phyloP scores from a whole-genome alignment of 2,888 invertebrate genomes.

The Chaetogeoica ovagalla region DNA sequence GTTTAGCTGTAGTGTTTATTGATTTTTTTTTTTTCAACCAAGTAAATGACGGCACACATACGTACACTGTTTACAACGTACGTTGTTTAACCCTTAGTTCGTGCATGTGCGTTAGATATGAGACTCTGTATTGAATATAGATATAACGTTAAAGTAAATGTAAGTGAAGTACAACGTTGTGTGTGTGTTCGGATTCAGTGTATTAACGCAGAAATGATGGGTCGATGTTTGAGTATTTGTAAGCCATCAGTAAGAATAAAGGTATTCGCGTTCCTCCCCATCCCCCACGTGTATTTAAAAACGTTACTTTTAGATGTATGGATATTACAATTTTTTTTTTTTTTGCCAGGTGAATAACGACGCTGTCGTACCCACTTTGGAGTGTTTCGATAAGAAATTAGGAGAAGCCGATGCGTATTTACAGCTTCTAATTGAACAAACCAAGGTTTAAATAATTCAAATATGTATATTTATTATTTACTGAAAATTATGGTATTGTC shows the following conservation, averaged over 20 bases:
- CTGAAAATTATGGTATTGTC: slow-evolving; percentile 5
- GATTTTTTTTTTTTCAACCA: slow-evolving; percentile 33
- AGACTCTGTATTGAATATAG: slow-evolving; percentile 5
- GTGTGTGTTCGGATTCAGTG: background rate
- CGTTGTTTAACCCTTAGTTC: slow-evolving; percentile 9
- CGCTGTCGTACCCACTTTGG: slow-evolving; percentile 62
- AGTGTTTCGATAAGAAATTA: slow-evolving; percentile 74
- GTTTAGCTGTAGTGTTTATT: slow-evolving; percentile 45
- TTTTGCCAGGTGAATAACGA: slow-evolving; percentile 38
- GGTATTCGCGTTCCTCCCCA: background rate
- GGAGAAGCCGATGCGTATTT: slow-evolving; percentile 95
- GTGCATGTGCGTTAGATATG: background rate
- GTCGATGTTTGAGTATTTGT: slow-evolving; percentile 44
- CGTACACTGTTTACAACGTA: slow-evolving; percentile 9
- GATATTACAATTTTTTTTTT: no score
- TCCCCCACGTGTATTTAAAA: background rate
- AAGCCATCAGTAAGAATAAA: slow-evolving; percentile 32
- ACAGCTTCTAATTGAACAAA: slow-evolving; percentile 92
- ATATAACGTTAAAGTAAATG: slow-evolving; percentile 22
- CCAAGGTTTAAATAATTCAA: slow-evolving; percentile 66
- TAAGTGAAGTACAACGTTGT: background rate
- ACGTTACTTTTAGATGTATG: background rate
- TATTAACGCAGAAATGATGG: slow-evolving; percentile 38
- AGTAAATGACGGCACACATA: slow-evolving; percentile 30
- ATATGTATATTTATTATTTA: background rate